A percentile compares a stretch with the other conserved stretches of the same genome.
Evolutionary conservation across 2,113 vertebrate species (phyloP).

Genomic region (Dryoscopus gambensis): DNA sequence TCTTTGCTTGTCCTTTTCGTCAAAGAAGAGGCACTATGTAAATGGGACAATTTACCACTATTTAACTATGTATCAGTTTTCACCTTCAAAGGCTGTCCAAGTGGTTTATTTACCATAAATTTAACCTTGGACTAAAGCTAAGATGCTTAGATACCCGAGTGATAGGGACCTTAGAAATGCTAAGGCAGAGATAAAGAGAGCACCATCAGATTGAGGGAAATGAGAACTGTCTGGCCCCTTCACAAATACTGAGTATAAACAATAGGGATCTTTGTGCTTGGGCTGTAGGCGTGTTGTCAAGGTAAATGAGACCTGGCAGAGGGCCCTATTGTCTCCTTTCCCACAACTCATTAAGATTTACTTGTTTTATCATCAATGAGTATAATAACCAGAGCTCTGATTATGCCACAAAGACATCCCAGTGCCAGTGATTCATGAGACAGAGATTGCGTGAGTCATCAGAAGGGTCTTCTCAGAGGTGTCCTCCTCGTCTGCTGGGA

Average conservation of each 20-base stretch:
- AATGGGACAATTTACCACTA: conserved; percentile 7
- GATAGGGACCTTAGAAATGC: conserved; percentile 49
- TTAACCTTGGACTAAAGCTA: conserved; percentile 48
- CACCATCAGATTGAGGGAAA: conserved; percentile 22
- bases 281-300: conserved; percentile 72
- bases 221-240: conserved; percentile 49
- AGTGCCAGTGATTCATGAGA: conserved; percentile 44
- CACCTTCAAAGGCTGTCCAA: conserved; percentile 50
- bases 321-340: conserved; percentile 63
- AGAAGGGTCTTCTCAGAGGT: neutral
- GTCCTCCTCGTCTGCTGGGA: neutral
- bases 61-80: conserved; percentile 54
- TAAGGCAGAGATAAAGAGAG: conserved; percentile 41
- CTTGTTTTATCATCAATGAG: conserved; percentile 62
- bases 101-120: conserved; percentile 47
- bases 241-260: conserved; percentile 47
- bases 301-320: conserved; percentile 68
- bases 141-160: conserved; percentile 16
- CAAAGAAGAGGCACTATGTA: conserved; percentile 10
- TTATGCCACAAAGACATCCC: conserved; percentile 65
- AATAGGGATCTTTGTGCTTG: conserved; percentile 67
- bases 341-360: conserved; percentile 68
- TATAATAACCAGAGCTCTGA: conserved; percentile 54
- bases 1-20: conserved; percentile 34
- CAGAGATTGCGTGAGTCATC: neutral